Evolutionary conservation across 1,140 invertebrate species (phyloP).

Genomic region (Drosophila nigrodunni): DNA sequence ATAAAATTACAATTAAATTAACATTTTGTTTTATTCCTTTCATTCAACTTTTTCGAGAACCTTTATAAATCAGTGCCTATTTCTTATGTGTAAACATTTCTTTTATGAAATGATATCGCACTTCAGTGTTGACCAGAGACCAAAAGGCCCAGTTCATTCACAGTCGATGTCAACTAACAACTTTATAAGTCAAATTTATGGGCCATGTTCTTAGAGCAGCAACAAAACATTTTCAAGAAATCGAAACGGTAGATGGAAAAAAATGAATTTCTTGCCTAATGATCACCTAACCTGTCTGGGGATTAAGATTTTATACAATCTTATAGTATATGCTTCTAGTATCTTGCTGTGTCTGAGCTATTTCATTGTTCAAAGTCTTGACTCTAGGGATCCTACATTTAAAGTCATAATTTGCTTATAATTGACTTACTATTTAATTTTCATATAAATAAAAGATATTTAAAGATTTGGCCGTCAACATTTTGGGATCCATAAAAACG

Average conservation of each 20-base stretch:
- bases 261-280: slow-evolving; percentile 40
- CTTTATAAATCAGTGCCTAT: slow-evolving; percentile 5
- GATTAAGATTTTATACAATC: slow-evolving; percentile 77
- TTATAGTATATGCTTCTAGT: slow-evolving; percentile 11
- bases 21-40: not conserved
- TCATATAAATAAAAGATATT: slow-evolving; percentile 62
- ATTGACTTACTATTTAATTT: slow-evolving; percentile 80
- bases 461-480: slow-evolving; percentile 35
- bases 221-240: slow-evolving; percentile 37
- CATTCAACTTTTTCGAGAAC: not conserved
- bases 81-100: slow-evolving; percentile 18
- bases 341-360: slow-evolving; percentile 27
- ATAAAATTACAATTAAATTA: slow-evolving; percentile 2
- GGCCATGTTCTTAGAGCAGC: slow-evolving; percentile 29
- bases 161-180: slow-evolving; percentile 69
- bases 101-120: slow-evolving; percentile 37
- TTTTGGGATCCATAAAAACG: slow-evolving; percentile 43
- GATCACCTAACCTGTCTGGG: slow-evolving; percentile 62
- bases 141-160: slow-evolving; percentile 59
- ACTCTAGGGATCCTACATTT: slow-evolving; percentile 11
- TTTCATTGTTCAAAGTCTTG: slow-evolving; percentile 41
- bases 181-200: slow-evolving; percentile 81
- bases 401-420: slow-evolving; percentile 69
- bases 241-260: slow-evolving; percentile 44
- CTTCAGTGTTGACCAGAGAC: slow-evolving; percentile 13